These are phyloP conservation scores for Andrena praecox DNA, from an alignment of 2,888 invertebrate genomes.

Conservation along the genomic window DNA sequence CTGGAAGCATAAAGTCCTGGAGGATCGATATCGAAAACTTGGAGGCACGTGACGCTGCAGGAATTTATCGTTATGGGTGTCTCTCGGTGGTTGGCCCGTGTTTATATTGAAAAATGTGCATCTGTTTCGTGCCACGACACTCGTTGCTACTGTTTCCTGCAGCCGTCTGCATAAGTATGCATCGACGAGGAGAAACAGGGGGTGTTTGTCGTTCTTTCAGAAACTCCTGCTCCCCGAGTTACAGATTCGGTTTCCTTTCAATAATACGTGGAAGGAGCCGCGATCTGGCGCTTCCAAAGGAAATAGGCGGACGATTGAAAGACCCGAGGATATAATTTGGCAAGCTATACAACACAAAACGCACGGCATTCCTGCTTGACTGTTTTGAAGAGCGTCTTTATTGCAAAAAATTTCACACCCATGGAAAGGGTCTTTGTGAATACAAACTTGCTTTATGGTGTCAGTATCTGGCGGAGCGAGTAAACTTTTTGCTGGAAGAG, in stretches of 20 bases:
- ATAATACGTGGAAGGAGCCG: background rate
- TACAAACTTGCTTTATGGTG: too few species aligned
- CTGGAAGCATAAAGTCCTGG: background rate
- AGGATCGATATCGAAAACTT: conserved; percentile 15
- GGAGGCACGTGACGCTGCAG: background rate
- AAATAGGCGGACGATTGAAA: background rate
- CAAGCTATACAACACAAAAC: background rate
- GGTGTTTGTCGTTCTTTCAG: conserved; percentile 31
- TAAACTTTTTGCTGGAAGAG: too few species aligned
- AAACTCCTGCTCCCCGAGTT: conserved; percentile 15
- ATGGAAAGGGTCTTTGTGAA: too few species aligned
- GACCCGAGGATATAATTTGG: background rate
- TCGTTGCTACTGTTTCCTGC: conserved; percentile 14
- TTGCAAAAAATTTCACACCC: too few species aligned
- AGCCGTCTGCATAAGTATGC: conserved; percentile 11
- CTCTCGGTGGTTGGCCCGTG: conserved; percentile 24
- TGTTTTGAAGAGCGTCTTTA: too few species aligned
- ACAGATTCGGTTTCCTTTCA: conserved; percentile 9
- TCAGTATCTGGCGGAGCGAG: too few species aligned
- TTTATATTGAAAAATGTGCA: conserved; percentile 48
- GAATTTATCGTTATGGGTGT: conserved; percentile 29
- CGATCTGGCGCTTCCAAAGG: background rate
- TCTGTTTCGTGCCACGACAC: conserved; percentile 8
- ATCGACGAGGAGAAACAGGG: conserved; percentile 14
- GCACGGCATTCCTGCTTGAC: too few species aligned